Evolutionary conservation across 2,888 invertebrate genomes (phyloP).

Genomic region (Morinoia aosen): DNA sequence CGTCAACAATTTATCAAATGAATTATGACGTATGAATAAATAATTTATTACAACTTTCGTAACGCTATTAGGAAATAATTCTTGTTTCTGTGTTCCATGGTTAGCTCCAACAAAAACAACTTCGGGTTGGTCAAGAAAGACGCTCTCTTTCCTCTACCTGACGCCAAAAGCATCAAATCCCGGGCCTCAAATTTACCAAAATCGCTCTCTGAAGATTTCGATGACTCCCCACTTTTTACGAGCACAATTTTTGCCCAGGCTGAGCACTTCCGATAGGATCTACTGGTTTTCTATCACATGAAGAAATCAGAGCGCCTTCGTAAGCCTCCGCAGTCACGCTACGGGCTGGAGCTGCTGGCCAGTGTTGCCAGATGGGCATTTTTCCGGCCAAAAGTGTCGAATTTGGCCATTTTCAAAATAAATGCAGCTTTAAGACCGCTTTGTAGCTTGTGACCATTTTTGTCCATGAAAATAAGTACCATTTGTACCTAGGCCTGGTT

Average conservation of each 20-base stretch:
- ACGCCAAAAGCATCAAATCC: not conserved
- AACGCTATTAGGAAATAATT: no score
- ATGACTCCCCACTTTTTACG: not conserved
- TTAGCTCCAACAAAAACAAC: not conserved
- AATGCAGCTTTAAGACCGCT: no score
- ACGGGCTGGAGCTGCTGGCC: not conserved
- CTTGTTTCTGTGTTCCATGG: not conserved
- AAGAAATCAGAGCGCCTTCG: not conserved
- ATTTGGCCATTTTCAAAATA: no score
- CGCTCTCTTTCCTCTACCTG: not conserved
- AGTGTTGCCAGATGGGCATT: no score
- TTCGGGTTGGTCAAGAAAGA: not conserved
- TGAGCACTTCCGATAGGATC: not conserved
- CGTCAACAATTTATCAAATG: no score
- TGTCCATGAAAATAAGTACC: no score
- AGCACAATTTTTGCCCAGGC: not conserved
- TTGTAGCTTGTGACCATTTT: no score
- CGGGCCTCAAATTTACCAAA: not conserved
- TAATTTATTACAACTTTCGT: no score
- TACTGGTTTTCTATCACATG: not conserved
- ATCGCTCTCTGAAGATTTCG: not conserved
- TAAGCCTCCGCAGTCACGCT: not conserved
- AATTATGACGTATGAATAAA: no score
- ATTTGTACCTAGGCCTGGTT: no score
- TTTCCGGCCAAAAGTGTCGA: no score